Conservation (phyloP, 2,797 vertebrate genomes). For the Chloroceryle inda region DNA sequence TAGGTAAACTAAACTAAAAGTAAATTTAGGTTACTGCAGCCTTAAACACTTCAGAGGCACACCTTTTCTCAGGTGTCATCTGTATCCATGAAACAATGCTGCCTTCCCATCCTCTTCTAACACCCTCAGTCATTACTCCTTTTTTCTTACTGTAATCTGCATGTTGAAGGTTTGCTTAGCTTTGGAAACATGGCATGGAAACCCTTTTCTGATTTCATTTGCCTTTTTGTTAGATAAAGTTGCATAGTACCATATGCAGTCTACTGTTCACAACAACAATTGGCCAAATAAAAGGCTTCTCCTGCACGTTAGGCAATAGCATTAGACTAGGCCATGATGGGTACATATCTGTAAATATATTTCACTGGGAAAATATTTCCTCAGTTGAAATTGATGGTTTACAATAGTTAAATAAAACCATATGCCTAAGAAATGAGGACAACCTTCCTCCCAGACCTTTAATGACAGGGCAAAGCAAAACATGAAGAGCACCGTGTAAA, state of each 20-base stretch:
- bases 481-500: background rate
- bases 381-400: conserved; percentile 24
- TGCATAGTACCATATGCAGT: background rate
- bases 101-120: background rate
- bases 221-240: background rate
- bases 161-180: background rate
- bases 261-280: background rate
- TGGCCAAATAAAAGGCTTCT: background rate
- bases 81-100: background rate
- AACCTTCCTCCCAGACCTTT: background rate
- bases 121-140: background rate
- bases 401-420: conserved; percentile 18
- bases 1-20: background rate
- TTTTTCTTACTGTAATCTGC: background rate
- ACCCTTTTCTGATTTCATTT: background rate
- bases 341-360: background rate
- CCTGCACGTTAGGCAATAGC: background rate
- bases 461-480: conserved; percentile 41
- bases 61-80: background rate
- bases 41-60: background rate
- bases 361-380: background rate
- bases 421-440: background rate
- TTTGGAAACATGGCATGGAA: background rate
- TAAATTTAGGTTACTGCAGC: background rate
- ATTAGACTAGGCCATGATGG: background rate